Percentiles rank a stretch among this genome's conserved stretches.
Evolutionary conservation across 2,113 vertebrate species (phyloP).

Genomic region (Laterallus jamaicensis): DNA sequence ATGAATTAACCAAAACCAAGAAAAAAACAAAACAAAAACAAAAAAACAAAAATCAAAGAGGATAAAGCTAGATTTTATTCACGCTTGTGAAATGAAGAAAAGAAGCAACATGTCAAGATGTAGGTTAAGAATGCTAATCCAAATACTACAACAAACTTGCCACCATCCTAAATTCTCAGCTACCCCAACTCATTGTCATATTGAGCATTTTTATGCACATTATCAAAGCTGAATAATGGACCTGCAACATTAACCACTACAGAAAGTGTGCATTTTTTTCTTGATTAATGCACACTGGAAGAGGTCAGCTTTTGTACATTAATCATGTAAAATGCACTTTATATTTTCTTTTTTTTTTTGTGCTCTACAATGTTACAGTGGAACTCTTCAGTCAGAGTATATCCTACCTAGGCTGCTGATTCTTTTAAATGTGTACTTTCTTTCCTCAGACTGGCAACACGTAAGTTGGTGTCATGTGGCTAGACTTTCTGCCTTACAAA

Average conservation of each 20-base stretch:
- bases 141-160: conserved; percentile 83
- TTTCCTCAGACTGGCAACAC: conserved; percentile 56
- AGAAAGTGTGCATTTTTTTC: conserved; percentile 73
- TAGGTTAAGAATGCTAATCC: conserved; percentile 82
- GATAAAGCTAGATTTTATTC: conserved; percentile 67
- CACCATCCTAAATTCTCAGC: conserved; percentile 81
- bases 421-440: conserved; percentile 56
- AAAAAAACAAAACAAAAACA: background rate
- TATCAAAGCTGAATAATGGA: conserved; percentile 73
- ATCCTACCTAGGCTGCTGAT: conserved; percentile 49
- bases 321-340: conserved; percentile 79
- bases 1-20: background rate
- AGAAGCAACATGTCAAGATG: conserved; percentile 70
- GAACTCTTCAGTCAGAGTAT: conserved; percentile 67
- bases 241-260: conserved; percentile 71
- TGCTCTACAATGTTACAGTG: conserved; percentile 48
- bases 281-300: conserved; percentile 74
- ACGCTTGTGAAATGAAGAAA: conserved; percentile 61
- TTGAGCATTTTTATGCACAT: conserved; percentile 80
- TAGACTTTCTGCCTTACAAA: conserved; percentile 22
- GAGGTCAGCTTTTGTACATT: conserved; percentile 75
- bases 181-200: conserved; percentile 83
- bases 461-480: conserved; percentile 11
- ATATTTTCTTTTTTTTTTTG: conserved; percentile 75
- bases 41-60: conserved; percentile 52